Percentiles rank a stretch among this genome's conserved stretches.
Evolutionary conservation across 1,140 invertebrate species (phyloP).

Genomic region (Rhyacophila brunnea): DNA sequence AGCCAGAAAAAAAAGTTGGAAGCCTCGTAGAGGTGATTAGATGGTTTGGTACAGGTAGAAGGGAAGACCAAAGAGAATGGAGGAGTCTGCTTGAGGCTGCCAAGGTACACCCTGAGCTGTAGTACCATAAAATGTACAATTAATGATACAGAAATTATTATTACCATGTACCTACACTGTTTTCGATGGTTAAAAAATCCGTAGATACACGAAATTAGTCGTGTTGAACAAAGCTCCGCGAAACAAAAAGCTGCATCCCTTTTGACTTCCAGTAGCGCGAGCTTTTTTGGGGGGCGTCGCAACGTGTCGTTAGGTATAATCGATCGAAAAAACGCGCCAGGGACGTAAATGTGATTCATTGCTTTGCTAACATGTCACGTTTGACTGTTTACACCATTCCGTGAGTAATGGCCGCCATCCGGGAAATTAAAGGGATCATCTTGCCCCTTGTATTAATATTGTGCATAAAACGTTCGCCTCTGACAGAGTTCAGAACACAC

Average conservation of each 20-base stretch:
- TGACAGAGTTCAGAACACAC: too few species aligned
- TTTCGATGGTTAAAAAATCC: too few species aligned
- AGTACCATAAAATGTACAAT: too few species aligned
- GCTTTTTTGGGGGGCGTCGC: background rate
- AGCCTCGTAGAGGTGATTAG: too few species aligned
- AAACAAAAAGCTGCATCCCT: background rate
- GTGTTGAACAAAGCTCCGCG: background rate
- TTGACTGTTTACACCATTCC: slow-evolving; percentile 17
- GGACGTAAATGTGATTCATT: slow-evolving; percentile 22
- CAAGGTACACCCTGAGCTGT: too few species aligned
- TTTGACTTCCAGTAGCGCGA: background rate
- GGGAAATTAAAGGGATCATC: background rate
- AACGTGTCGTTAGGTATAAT: background rate
- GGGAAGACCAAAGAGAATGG: too few species aligned
- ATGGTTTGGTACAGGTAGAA: too few species aligned
- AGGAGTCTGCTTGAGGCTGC: too few species aligned
- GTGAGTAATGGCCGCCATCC: slow-evolving; percentile 8
- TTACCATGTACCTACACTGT: too few species aligned
- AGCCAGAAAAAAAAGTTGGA: too few species aligned
- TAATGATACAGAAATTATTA: too few species aligned
- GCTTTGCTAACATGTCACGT: slow-evolving; percentile 15
- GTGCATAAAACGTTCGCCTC: background rate
- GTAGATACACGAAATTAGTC: too few species aligned
- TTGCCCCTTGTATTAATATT: background rate
- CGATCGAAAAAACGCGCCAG: slow-evolving; percentile 17